Base-by-base conservation (phyloP, 2,797 vertebrate genomes). In the Sebastes paucispinis region DNA sequence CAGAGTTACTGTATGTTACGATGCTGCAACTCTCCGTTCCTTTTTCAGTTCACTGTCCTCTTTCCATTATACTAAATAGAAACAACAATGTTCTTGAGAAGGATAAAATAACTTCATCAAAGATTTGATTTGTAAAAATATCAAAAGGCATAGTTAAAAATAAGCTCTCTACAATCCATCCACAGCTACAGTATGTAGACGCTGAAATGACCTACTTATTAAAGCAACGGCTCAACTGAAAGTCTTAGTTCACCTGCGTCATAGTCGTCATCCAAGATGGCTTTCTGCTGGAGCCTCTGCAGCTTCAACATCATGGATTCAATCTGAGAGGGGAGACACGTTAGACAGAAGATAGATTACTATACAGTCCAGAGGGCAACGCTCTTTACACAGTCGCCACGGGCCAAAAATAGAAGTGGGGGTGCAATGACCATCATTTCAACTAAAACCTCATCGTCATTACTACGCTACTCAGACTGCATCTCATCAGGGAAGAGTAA, bases 251-350 rank as follows among this genome's bases (percentile, higher is more conserved):
- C 92, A 99, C 97, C 97, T 94, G 88, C 94, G 6, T 98, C 97
- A 70, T 96, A 98, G 89, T 98, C 96, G 18, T 97, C 97, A 36
- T 97, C 96, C 77, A 96, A 90, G 82, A 97, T 39, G 13, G 97
- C 97, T 91, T 96, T 97, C 89, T 97, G 95, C 90, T 97, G 97
- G 87, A 97, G 96, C 83, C 94, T 93, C 93, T 96, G 96, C 78
- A 98, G 95, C 77, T 89, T 96, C 87, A 95, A 92, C 89, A 96
- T 97, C 94, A 97, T 95, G 81, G 96, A 96, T 64, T 96, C 96
- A 39, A 97, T 92, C 98, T 99, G 87, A 65, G 34, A 50, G 74
- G 29, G 75, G 82, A 80, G 59, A 70, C 43, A 81, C 18, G 24
- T 59, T 3, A 20, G 31, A 77, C 52, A 72, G 22, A 64, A 36